Conservation (phyloP, 30 jellyfish, hydroid and myxozoan genomes). For the Nemopilema nomurai region DNA sequence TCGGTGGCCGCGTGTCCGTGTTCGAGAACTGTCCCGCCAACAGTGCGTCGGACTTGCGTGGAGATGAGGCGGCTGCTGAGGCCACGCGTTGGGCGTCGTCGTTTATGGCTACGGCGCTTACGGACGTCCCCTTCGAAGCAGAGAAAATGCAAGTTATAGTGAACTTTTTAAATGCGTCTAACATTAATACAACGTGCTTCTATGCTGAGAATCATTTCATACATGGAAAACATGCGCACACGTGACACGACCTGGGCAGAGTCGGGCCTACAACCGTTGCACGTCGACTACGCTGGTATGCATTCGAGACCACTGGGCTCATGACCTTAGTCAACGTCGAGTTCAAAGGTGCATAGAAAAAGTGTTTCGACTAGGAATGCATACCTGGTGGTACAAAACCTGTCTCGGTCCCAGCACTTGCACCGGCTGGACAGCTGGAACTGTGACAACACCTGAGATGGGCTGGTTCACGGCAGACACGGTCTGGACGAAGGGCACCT, state of each 20-base stretch:
- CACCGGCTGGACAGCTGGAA: constrained; percentile 51
- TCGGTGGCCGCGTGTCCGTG: constrained; percentile 26
- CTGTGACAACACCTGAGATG: constrained; percentile 61
- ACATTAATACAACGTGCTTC: too few relatives aligned
- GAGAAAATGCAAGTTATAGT: not conserved
- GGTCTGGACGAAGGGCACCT: constrained; percentile 87
- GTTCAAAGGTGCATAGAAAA: too few relatives aligned
- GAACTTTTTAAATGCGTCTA: not conserved
- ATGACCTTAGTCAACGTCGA: too few relatives aligned
- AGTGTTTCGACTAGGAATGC: too few relatives aligned
- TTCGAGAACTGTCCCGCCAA: constrained; percentile 44
- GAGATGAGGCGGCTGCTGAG: constrained; percentile 14
- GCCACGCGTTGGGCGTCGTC: constrained; percentile 30
- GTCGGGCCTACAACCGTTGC: too few relatives aligned
- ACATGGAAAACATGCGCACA: too few relatives aligned
- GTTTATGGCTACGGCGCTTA: constrained; percentile 39
- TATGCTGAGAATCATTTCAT: too few relatives aligned
- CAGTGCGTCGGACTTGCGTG: constrained; percentile 36
- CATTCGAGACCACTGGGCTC: too few relatives aligned
- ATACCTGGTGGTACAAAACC: constrained; percentile 52
- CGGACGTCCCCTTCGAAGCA: constrained; percentile 23
- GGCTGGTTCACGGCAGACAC: constrained; percentile 85
- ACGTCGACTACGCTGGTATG: too few relatives aligned
- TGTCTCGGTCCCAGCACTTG: constrained; percentile 58
- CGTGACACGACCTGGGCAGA: too few relatives aligned